Base-by-base conservation (phyloP, 2,888 invertebrate species). In the Glaucopsyche alexis region DNA sequence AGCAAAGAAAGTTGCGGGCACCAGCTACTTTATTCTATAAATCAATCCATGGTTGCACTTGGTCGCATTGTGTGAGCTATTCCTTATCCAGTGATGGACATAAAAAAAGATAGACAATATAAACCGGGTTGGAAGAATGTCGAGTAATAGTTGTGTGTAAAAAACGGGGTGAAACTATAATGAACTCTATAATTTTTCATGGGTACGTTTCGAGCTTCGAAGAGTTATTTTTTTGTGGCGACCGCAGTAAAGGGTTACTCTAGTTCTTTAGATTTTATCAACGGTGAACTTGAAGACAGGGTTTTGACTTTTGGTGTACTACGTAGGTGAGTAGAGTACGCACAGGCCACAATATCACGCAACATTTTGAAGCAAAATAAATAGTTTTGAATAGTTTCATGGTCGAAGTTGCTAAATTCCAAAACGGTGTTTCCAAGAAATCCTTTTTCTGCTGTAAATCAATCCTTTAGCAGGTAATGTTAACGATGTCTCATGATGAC, bases 121-220 rank as follows among this genome's bases (percentile, higher is more conserved):
- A 71, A 71, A 71, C 71, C 71, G 71, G 71, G 60, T 71, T 19
- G 45, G 60, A 71, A 71, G 71, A 71, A 71, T 71, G 64, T 47
- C 60, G 71, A 71, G 71, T 71, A 71, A 71, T 71, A 64, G 71
- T 29, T 19, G 64, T 13, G 64, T 14, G 13, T 38, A 52, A 47
- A 71, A 71, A 71, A 71, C 45, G 71, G 71, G 60, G 60, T 71
- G 60, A 16, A 45, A 40, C 16, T n/a, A 45, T 47, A 71, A 19
- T 45, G 47, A 29, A 42, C 47, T 71, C 71, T 71, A 64, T 71
- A 47, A 71, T 71, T 47, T 71, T 69, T 29, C 69, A 69, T 69
- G 69, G 69, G 49, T 42, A 42, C 45, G 40, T 40, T 9, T 42
- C 16, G 49, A 49, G 69, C 47, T 13, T 29, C 47, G 69, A 29